Evolutionary conservation across 2,888 invertebrate genomes (phyloP).

Genomic region (Campoplex capitator): DNA sequence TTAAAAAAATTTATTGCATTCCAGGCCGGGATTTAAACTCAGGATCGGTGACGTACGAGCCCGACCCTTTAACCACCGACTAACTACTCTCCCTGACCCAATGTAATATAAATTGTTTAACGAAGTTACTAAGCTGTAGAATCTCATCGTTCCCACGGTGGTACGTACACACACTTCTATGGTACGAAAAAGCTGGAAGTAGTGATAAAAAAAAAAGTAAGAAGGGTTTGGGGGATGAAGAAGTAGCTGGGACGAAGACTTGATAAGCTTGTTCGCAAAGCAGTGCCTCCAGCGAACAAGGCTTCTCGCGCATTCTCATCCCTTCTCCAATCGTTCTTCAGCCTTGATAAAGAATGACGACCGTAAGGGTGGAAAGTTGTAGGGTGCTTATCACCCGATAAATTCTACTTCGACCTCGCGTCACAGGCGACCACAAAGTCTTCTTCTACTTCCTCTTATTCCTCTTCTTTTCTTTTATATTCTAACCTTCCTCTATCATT

Average conservation of each 20-base stretch:
- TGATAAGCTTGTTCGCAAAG: constrained; percentile 67
- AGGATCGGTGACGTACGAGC: too few species aligned
- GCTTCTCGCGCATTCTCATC: constrained; percentile 36
- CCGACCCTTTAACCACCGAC: too few species aligned
- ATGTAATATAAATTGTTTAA: constrained; percentile 56
- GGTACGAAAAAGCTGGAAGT: not conserved
- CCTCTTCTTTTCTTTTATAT: constrained; percentile 38
- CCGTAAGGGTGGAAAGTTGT: constrained; percentile 79
- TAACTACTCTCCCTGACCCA: too few species aligned
- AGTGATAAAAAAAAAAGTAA: constrained; percentile 18
- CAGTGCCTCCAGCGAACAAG: constrained; percentile 54
- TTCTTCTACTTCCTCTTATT: constrained; percentile 61
- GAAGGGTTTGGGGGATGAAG: constrained; percentile 48
- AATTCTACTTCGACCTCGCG: constrained; percentile 78
- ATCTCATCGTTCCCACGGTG: constrained; percentile 20
- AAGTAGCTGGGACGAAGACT: constrained; percentile 63
- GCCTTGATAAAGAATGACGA: constrained; percentile 80
- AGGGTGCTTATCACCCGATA: constrained; percentile 81
- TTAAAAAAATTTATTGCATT: too few species aligned
- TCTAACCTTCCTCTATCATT: constrained; percentile 21
- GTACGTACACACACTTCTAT: constrained; percentile 12
- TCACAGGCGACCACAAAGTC: constrained; percentile 64
- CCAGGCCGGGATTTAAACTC: too few species aligned
- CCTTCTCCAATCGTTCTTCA: constrained; percentile 45
- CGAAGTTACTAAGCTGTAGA: constrained; percentile 32